A percentile compares a stretch with the other conserved stretches of the same genome.
Conservation (phyloP, 2,888 invertebrate genomes). For the Nymphalis urticae region DNA sequence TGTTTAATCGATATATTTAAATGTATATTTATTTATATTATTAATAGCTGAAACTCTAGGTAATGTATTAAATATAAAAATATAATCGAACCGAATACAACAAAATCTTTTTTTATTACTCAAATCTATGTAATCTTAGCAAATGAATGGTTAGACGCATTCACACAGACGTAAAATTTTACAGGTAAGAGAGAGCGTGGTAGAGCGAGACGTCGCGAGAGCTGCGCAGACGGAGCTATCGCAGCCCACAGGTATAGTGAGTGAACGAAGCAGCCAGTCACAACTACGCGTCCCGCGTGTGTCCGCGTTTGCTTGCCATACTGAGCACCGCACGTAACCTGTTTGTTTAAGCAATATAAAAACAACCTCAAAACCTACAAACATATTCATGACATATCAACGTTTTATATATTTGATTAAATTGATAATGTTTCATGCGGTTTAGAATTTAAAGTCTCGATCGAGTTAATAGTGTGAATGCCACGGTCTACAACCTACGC, state of each 20-base stretch:
- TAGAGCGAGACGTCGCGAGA: conserved; percentile 64
- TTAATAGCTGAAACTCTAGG: too few species aligned
- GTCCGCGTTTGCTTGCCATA: conserved; percentile 57
- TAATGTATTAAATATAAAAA: neutral
- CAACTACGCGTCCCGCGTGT: conserved; percentile 67
- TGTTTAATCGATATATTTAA: too few species aligned
- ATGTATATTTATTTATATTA: too few species aligned
- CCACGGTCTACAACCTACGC: conserved; percentile 77
- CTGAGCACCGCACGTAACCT: conserved; percentile 51
- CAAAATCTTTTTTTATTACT: conserved; percentile 21
- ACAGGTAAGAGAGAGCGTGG: conserved; percentile 59
- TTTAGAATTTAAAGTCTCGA: conserved; percentile 31
- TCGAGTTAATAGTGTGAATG: conserved; percentile 73
- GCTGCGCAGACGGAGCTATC: conserved; percentile 57
- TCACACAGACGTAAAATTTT: conserved; percentile 26
- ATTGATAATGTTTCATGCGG: conserved; percentile 1
- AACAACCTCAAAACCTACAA: conserved; percentile 44
- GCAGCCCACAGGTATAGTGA: conserved; percentile 47
- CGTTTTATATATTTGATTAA: conserved; percentile 16
- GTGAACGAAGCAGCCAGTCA: conserved; percentile 52
- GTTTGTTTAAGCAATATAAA: conserved; percentile 55
- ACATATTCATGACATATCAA: conserved; percentile 21
- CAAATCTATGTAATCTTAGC: conserved; percentile 26
- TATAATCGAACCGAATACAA: conserved; percentile 1
- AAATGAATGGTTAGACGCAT: conserved; percentile 28